These are phyloP conservation scores for Rostratula benghalensis DNA, from an alignment of 2,113 vertebrate species.

Conservation along the genomic window DNA sequence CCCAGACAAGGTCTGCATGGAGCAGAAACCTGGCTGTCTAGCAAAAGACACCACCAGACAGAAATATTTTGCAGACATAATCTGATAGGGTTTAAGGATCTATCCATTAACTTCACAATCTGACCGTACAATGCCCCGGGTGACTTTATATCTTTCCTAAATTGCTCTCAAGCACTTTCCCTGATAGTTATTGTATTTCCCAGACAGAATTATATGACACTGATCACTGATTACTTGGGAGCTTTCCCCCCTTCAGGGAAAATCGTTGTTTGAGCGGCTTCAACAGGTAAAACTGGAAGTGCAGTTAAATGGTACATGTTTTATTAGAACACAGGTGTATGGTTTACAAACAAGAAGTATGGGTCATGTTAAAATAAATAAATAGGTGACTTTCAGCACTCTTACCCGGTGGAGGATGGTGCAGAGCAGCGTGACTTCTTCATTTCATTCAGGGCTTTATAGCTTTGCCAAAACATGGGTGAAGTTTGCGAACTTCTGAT, in stretches of 20 bases:
- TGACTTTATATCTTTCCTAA: background rate
- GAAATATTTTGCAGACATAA: background rate
- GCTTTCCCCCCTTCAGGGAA: background rate
- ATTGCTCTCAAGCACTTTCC: background rate
- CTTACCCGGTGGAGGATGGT: background rate
- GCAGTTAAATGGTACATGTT: background rate
- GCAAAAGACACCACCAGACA: background rate
- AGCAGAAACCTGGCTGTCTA: background rate
- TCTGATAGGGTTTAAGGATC: background rate
- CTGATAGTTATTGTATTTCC: background rate
- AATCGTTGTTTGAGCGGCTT: background rate
- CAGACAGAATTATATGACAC: background rate
- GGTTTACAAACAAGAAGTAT: background rate
- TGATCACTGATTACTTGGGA: background rate
- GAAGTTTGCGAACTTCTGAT: constrained; percentile 24
- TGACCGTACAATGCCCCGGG: background rate
- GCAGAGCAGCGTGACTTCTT: background rate
- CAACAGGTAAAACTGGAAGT: background rate
- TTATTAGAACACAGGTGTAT: background rate
- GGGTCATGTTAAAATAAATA: background rate
- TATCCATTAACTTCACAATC: background rate
- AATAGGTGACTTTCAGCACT: background rate
- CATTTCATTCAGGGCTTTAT: background rate
- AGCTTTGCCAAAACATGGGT: background rate
- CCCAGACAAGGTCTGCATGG: background rate